Evolutionary conservation across 2,888 invertebrate species (phyloP).

Genomic region (Agrotis exclamationis): DNA sequence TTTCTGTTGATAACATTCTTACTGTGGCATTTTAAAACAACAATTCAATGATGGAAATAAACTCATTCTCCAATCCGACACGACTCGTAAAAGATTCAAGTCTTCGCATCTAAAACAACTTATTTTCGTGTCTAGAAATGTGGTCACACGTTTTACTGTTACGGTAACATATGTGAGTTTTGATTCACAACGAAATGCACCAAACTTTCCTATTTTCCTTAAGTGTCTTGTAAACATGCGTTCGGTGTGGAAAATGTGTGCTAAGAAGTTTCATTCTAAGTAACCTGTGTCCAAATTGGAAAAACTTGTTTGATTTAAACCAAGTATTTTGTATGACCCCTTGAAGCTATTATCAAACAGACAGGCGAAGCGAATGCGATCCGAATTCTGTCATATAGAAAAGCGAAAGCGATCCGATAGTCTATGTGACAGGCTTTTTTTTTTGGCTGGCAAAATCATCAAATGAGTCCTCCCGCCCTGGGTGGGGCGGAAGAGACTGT

Average conservation of each 20-base stretch:
- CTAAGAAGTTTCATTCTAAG: not conserved
- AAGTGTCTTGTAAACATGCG: constrained; percentile 62
- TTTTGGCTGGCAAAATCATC: no score
- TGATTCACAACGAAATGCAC: constrained; percentile 79
- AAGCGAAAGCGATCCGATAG: no score
- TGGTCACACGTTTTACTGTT: constrained; percentile 75
- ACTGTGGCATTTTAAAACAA: no score
- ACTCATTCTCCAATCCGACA: not conserved
- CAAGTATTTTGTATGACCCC: no score
- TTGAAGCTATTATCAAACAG: no score
- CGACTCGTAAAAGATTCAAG: not conserved
- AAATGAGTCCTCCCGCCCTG: no score
- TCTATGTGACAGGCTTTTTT: no score
- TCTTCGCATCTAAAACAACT: constrained; percentile 66
- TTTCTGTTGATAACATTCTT: no score
- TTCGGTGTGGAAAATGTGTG: constrained; percentile 29
- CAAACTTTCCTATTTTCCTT: constrained; percentile 62
- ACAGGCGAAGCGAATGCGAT: no score
- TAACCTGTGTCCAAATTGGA: not conserved
- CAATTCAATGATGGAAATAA: not conserved
- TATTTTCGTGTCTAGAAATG: constrained; percentile 63
- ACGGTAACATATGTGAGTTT: constrained; percentile 81
- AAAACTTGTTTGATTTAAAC: not conserved
- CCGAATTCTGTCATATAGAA: no score
- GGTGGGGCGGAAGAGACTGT: no score